phyloP scores from a whole-genome alignment of 2,113 vertebrate species.

The Anarrhichthys ocellatus region DNA sequence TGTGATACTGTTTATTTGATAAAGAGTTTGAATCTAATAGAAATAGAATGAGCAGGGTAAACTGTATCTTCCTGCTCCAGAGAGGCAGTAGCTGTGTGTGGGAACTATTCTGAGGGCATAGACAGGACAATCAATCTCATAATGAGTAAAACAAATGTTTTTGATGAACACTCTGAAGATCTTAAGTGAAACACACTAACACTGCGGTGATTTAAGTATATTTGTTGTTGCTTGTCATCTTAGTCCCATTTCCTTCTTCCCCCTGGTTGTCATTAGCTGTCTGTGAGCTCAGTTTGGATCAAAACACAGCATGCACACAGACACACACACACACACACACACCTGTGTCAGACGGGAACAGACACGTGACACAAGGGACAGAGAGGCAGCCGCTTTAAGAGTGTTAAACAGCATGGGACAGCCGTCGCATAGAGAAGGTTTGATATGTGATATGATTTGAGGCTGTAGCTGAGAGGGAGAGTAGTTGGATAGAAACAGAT shows the following conservation, averaged over 20 bases:
- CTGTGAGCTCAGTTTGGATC: background rate
- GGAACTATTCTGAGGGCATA: background rate
- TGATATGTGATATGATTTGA: background rate
- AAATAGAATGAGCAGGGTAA: background rate
- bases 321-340: background rate
- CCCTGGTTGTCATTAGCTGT: constrained; percentile 38
- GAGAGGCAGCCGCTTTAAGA: constrained; percentile 10
- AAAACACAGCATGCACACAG: constrained; percentile 5
- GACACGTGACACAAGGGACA: constrained; percentile 1
- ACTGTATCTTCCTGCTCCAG: background rate
- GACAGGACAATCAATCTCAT: background rate
- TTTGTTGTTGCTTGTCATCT: background rate
- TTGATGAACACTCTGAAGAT: background rate
- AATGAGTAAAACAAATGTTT: background rate
- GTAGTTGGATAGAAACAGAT: too few species aligned
- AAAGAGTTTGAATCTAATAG: background rate
- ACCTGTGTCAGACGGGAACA: constrained; percentile 3
- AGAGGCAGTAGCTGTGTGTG: background rate
- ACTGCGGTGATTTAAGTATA: background rate
- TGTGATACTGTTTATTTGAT: background rate
- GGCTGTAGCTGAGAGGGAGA: background rate
- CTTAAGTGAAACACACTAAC: background rate
- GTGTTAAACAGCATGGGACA: constrained; percentile 27
- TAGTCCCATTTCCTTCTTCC: background rate
- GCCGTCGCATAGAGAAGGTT: constrained; percentile 10